Percentiles rank a stretch among this genome's conserved stretches.
Evolutionary conservation across 2,797 vertebrate species (phyloP).

Genomic region (Paratrypauchen microcephalus): DNA sequence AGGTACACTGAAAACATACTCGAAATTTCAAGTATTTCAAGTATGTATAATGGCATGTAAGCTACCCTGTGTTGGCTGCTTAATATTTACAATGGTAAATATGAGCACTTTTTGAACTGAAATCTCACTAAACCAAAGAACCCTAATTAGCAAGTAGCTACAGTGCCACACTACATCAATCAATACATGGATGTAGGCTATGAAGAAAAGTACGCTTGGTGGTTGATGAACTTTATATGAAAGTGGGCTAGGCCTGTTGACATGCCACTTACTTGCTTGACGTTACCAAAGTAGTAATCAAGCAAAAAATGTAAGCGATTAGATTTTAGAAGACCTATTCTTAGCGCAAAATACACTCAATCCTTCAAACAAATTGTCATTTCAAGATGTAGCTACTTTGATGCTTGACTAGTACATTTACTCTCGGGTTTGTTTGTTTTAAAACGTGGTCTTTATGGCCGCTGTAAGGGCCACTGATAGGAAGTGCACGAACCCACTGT

Average conservation of each 20-base stretch:
- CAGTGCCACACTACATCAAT: background rate
- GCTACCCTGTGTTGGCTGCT: background rate
- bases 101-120: background rate
- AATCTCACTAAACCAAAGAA: background rate
- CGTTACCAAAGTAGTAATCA: too few species aligned
- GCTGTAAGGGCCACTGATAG: slow-evolving; percentile 56
- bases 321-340: too few species aligned
- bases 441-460: slow-evolving; percentile 22
- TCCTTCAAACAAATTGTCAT: background rate
- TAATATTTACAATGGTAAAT: background rate
- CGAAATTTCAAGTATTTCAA: too few species aligned
- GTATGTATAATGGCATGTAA: background rate
- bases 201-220: background rate
- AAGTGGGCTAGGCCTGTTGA: background rate
- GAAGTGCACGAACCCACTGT: slow-evolving; percentile 44
- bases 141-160: background rate
- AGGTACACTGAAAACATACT: too few species aligned
- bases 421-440: background rate
- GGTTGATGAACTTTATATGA: background rate
- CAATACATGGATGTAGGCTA: background rate
- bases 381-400: background rate
- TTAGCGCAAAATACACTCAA: too few species aligned
- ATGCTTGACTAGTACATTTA: background rate
- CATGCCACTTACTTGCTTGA: too few species aligned
- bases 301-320: too few species aligned